Base-by-base conservation (phyloP, 2,113 vertebrate species). In the Myiagra hebetior region DNA sequence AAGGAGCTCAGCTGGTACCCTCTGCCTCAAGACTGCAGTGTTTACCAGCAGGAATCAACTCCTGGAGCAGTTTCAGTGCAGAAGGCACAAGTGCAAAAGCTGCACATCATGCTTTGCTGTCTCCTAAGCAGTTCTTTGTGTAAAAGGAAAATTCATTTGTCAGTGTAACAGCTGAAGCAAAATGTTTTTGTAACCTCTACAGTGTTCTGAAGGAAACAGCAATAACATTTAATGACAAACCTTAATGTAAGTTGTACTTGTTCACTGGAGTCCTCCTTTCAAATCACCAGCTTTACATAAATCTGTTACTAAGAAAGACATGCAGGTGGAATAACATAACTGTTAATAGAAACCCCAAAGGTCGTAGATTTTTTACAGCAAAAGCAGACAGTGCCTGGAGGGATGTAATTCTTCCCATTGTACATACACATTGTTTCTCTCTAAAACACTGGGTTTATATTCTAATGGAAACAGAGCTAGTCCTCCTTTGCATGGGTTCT, bases 311-410 rank as follows among this genome's bases (percentile, higher is more conserved):
- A 41, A 82, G 85, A 79, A 91, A 95, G 94, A 78, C 56, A 59
- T 26, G 13, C 80, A 85, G 63, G 87, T 87, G 57, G 80, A 87
- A 94, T 93, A 85, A 86, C 46, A 69, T 82, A 13, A 52, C 56
- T 92, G 31, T 59, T 89, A 96, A 88, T 93, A 94, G 86, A 87
- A 93, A 10, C 68, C 49, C 21, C 30, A 56, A 50, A 88, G 39
- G 59, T 79, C 42, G 39, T 65, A 28, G n/a, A 39, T 82, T 94
- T 96, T 96, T 96, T 85, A 59, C 41, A 59, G 30, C 44, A 78
- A 72, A 92, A 88, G 52, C 53, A 67, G 80, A 22, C 47, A 87
- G n/a, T 53, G 53, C 79, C 85, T 86, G 42, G n/a, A 84, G 69
- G 35, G 47, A 63, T 89, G 20, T 82, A 84, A 56, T 77, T 92